phyloP scores from a whole-genome alignment of 2,113 vertebrate species.

The Myodes glareolus region DNA sequence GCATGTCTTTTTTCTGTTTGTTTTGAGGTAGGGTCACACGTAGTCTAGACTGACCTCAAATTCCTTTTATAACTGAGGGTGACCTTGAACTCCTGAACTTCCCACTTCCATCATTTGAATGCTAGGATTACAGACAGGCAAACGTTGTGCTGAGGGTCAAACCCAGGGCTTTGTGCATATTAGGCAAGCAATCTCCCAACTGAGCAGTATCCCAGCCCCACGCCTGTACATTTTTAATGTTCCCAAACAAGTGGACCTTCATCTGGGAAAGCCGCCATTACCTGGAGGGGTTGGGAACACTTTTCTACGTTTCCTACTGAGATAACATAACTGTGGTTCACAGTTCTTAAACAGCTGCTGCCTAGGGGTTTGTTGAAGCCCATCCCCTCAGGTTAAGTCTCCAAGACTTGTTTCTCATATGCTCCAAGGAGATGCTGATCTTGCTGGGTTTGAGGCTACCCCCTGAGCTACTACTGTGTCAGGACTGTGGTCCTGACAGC shows the following conservation, averaged over 20 bases:
- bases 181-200: neutral
- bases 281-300: neutral
- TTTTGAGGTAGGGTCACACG: neutral
- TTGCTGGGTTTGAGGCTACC: neutral
- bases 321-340: neutral
- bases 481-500: neutral
- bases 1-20: neutral
- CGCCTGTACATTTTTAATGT: neutral
- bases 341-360: neutral
- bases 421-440: neutral
- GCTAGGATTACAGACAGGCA: neutral
- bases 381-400: neutral
- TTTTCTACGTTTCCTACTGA: rapidly evolving
- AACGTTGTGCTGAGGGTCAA: too few relatives aligned
- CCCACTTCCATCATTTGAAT: too few relatives aligned
- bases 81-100: neutral
- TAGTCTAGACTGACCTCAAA: neutral
- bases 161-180: neutral
- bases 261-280: neutral
- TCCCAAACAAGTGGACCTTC: neutral
- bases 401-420: neutral
- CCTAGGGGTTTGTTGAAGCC: too few relatives aligned
- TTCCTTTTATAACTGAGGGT: neutral
- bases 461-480: neutral
- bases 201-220: neutral